phyloP scores from a whole-genome alignment of 2,888 invertebrate species.

The Tromatobia lineatoria region DNA sequence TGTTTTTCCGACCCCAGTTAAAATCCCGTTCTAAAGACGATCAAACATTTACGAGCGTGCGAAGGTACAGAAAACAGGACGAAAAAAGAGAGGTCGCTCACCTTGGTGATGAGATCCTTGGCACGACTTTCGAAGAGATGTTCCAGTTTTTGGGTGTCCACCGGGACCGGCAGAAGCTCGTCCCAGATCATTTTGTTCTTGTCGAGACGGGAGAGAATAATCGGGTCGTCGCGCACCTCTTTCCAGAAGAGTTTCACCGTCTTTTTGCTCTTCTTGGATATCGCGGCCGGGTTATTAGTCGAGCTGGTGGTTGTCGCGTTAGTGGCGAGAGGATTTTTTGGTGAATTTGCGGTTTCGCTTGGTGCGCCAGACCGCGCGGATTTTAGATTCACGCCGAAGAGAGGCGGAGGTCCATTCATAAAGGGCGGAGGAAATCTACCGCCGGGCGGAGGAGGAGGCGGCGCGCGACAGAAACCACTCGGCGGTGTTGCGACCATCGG shows the following conservation, averaged over 20 bases:
- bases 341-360: slow-evolving; percentile 72
- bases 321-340: slow-evolving; percentile 78
- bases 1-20: slow-evolving; percentile 32
- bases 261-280: slow-evolving; percentile 95
- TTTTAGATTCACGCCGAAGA: slow-evolving; percentile 83
- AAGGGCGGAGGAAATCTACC: slow-evolving; percentile 82
- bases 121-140: slow-evolving; percentile 98
- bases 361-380: slow-evolving; percentile 70
- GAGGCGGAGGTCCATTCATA: slow-evolving; percentile 84
- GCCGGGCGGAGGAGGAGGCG: slow-evolving; percentile 85
- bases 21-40: slow-evolving; percentile 22
- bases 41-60: slow-evolving; percentile 35
- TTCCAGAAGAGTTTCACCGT: slow-evolving; percentile 99
- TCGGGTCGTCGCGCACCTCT: slow-evolving; percentile 94
- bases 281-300: slow-evolving; percentile 82
- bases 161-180: slow-evolving; percentile 92
- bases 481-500: slow-evolving; percentile 90
- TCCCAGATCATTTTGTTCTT: slow-evolving; percentile 93
- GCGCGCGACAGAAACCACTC: slow-evolving; percentile 85
- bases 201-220: slow-evolving; percentile 88
- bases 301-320: slow-evolving; percentile 76
- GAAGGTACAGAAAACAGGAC: neutral
- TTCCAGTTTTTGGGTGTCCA: slow-evolving; percentile 97
- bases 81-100: slow-evolving; percentile 84
- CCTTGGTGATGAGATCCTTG: slow-evolving; percentile 98